Base-by-base conservation (phyloP, 2,797 vertebrate genomes). In the Lacerta viridis region DNA sequence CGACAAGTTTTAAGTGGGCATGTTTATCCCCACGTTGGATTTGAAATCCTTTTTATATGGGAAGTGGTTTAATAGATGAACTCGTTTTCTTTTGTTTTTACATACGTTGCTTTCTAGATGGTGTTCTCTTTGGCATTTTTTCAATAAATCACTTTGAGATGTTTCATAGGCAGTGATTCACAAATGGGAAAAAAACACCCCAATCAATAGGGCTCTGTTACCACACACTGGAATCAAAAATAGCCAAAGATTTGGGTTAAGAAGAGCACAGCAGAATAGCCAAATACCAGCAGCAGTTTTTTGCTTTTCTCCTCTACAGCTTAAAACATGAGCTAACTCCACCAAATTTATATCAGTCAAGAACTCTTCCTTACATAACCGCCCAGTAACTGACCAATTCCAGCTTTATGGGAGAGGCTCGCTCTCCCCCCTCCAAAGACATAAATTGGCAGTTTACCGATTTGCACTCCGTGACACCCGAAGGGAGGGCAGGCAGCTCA, bases 381-480 rank as follows among this genome's bases (percentile, higher is more conserved):
- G 17, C 55, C 50, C 11, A 50, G 83, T 61, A 36, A 85, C 69
- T 85, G n/a, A 13, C 39, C 11, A 27, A 61, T 84, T 84, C 68
- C 20, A 80, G 43, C 72, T 81, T 75, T 68, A 66, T 27, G 39
- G 43, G 39, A 55, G n/a, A 46, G 1, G 15, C 17, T 25, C 50
- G 13, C 23, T 23, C 36, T 8, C 55, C 18, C n/a, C 17, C 33
- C 23, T 55, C 4, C 25, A 50, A 77, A 83, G 41, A 39, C 80
- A 83, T 66, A 89, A 80, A 89, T 75, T 75, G n/a, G 50, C 55
- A 85, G 23, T 75, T 80, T 74, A 64, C 17, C 55, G 41, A 55
- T 81, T 80, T 81, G 68, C n/a, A 68, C 88, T 75, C 59, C 76
- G 75, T 81, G 59, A 68, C 78, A 81, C 75, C 80, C 69, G 41